Conservation (phyloP, 2,888 invertebrate species). For the Leptarthrus brevirostris region DNA sequence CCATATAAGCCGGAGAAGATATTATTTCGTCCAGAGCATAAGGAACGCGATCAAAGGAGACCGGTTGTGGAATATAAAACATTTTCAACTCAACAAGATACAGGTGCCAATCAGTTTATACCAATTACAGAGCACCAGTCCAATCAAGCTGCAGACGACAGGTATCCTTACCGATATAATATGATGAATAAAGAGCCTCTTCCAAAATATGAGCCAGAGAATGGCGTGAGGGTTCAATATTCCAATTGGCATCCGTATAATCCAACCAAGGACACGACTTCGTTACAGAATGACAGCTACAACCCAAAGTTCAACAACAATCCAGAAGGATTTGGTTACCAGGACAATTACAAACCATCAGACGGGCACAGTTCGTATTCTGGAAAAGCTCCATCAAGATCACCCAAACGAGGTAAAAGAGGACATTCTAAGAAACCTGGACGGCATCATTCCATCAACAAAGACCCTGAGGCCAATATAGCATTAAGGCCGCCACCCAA, state of each 20-base stretch:
- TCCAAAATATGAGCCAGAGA: conserved; percentile 8
- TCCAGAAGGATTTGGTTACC: conserved; percentile 66
- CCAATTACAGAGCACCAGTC: neutral
- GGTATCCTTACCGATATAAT: conserved; percentile 64
- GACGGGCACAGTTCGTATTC: conserved; percentile 46
- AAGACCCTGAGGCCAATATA: conserved; percentile 63
- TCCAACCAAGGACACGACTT: conserved; percentile 53
- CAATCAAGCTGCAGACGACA: conserved; percentile 55
- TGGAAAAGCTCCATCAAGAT: conserved; percentile 53
- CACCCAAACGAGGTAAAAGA: conserved; percentile 62
- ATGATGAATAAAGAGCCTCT: conserved; percentile 61
- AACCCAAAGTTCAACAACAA: conserved; percentile 66
- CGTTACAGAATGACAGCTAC: conserved; percentile 63
- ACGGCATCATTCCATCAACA: conserved; percentile 50
- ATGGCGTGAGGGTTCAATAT: conserved; percentile 42
- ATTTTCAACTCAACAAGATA: conserved; percentile 5
- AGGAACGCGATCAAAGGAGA: conserved; percentile 20
- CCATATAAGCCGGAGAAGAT: conserved; percentile 62
- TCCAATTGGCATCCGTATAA: conserved; percentile 58
- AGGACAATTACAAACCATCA: conserved; percentile 61
- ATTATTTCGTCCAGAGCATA: conserved; percentile 26
- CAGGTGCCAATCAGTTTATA: neutral
- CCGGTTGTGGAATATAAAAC: neutral
- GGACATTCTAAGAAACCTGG: conserved; percentile 56
- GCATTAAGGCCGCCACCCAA: conserved; percentile 65